Evolutionary conservation across 2,888 invertebrate species (phyloP), one percentile per base, ranked within the genome.

Genomic region (Entomobrya proxima): DNA sequence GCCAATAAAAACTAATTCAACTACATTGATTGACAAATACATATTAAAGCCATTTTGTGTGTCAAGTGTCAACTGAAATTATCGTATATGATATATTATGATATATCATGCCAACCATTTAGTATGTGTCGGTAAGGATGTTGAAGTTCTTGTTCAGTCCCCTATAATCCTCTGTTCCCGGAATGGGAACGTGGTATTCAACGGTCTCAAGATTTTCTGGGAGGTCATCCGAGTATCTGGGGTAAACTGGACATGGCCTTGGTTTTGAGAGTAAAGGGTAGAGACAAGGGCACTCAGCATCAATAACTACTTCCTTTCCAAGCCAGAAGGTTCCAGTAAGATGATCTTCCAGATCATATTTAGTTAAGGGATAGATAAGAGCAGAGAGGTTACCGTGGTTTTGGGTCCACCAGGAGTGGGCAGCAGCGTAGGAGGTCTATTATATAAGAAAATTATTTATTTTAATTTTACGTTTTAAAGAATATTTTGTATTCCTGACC

Each of bases 81-180:
- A n/a, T n/a, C n/a, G n/a, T n/a, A n/a, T n/a, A n/a, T n/a, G n/a
- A n/a, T n/a, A n/a, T n/a, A n/a, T n/a, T n/a, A n/a, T n/a, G n/a
- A n/a, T n/a, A n/a, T n/a, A n/a, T n/a, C n/a, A n/a, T n/a, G n/a
- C n/a, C n/a, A 58, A 9, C 11, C 18, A 4, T 58, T 74, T 85
- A 85, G 50, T 85, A 85, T 0, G 11, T 5, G n/a, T 67, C 85
- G 4, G 4, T 72, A 11, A 87, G 58, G 67, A 87, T 87, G 67
- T 87, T 47, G 21, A 87, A 87, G 47, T 81, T 75, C 15, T 74
- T 85, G 64, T 85, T 85, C 6, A 77, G 58, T 7, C 27, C 15
- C 75, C 47, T 61, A 75, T 89, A 89, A 32, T 89, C 89, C 37
- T 89, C 89, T 40, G 89, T 89, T 85, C 89, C 89, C 21, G 88